phyloP scores from a whole-genome alignment of 1,140 invertebrate species.

The Dendrolimus kikuchii region DNA sequence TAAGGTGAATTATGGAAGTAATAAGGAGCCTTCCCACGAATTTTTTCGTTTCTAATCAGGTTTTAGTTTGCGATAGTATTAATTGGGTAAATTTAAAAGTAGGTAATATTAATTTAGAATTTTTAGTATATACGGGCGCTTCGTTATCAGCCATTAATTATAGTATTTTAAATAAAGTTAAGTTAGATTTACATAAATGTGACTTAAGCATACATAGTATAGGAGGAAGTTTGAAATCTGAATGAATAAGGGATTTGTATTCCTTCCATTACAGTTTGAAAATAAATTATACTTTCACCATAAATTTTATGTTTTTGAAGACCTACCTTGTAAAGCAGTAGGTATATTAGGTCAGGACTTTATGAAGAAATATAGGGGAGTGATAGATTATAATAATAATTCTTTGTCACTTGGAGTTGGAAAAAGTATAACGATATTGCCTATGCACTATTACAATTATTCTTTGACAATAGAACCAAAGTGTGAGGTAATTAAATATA shows the following conservation, averaged over 20 bases:
- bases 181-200: slow-evolving; percentile 1
- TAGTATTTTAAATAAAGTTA: background rate
- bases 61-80: slow-evolving; percentile 7
- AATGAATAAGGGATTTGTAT: slow-evolving; percentile 8
- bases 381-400: slow-evolving; percentile 2
- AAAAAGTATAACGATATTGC: background rate
- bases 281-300: slow-evolving; percentile 1
- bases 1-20: background rate
- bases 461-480: background rate
- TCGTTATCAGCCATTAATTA: slow-evolving; percentile 9
- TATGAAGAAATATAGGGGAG: slow-evolving; percentile 3
- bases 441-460: background rate
- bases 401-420: background rate
- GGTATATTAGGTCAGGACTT: slow-evolving; percentile 5
- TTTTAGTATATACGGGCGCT: slow-evolving; percentile 9
- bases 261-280: slow-evolving; percentile 1
- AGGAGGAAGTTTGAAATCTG: slow-evolving; percentile 6
- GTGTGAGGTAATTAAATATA: slow-evolving; percentile 4
- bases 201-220: slow-evolving; percentile 2
- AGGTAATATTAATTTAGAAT: slow-evolving; percentile 3
- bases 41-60: slow-evolving; percentile 11
- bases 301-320: slow-evolving; percentile 6
- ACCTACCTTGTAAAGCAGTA: slow-evolving; percentile 3
- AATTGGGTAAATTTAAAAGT: slow-evolving; percentile 9
- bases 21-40: background rate